phyloP scores from a whole-genome alignment of 2,113 vertebrate species.

The Cariama cristata region DNA sequence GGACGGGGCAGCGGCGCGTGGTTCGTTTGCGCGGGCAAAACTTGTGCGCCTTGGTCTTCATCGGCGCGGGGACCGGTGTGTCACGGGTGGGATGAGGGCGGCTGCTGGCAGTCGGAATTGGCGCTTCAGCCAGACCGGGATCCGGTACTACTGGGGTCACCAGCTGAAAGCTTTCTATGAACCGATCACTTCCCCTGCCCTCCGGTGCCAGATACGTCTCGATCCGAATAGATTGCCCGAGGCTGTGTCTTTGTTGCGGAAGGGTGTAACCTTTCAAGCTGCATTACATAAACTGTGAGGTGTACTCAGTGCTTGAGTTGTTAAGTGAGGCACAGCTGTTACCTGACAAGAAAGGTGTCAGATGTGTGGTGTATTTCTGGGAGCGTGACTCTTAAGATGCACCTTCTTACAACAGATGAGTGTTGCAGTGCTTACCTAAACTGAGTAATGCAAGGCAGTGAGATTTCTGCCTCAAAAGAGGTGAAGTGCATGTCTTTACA shows the following conservation, averaged over 20 bases:
- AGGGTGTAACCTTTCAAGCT: background rate
- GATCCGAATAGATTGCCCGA: background rate
- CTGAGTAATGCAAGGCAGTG: background rate
- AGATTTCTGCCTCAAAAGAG: background rate
- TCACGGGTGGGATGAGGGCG: background rate
- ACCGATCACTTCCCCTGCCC: accelerated
- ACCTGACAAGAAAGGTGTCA: accelerated
- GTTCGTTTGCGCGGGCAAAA: background rate
- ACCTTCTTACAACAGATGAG: background rate
- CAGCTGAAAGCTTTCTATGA: background rate
- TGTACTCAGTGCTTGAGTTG: accelerated
- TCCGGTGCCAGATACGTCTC: accelerated
- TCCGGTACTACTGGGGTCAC: accelerated
- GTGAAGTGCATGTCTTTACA: background rate
- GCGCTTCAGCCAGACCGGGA: accelerated
- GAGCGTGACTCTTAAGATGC: background rate
- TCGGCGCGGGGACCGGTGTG: background rate
- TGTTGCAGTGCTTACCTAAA: background rate
- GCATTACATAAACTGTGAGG: background rate
- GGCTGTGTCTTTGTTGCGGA: background rate
- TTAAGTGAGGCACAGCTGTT: background rate
- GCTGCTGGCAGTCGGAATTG: background rate
- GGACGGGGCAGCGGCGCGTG: background rate
- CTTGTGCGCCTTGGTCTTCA: accelerated
- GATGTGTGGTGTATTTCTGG: background rate